Evolutionary conservation across 2,113 vertebrate species (phyloP), one percentile per base, ranked within the genome.

Genomic region (Ahaetulla prasina): DNA sequence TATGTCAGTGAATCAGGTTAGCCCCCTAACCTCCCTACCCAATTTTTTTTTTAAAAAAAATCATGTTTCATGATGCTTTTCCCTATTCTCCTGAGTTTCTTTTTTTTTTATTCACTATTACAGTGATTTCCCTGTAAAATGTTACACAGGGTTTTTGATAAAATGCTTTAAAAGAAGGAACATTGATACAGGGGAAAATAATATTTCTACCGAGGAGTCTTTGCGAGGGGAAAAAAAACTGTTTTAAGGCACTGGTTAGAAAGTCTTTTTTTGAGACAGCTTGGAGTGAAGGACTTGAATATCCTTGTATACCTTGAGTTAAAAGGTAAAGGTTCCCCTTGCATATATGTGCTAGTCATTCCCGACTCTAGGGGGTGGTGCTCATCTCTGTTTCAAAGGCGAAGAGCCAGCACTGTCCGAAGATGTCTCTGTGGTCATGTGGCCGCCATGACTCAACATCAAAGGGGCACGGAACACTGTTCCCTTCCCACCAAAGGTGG

Each of bases 1-100:
- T 94, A 98, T 97, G 98, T 98, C 98, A 98, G 96, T 97, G 98
- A 98, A 97, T 97, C 97, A 97, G 96, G 98, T 98, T 97, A 97
- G 90, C 97, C 93, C 94, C 95, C 94, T 92, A 95, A 93, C 93
- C 92, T 54, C 92, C 85, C 90, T 91, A 94, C 95, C 93, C 35
- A 80, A 80, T 80, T 80, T 39, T n/a, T 60, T 80, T 80, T 74
- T 18, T 8, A 27, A 63, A 94, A 95, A 90, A 93, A 92, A 7
- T 27, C 92, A 93, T 93, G 86, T 20, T 94, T 89, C 47, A n/a
- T 22, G 50, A 86, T 87, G 45, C 49, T 91, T 90, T 94, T 93
- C 54, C 27, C 27, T 35, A 1, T 95, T 91, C 88, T 1, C 0
- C 23, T 25, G 90, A 63, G 89, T 95, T 54, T 63, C 91, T 74